Conservation (phyloP, 2,888 invertebrate species). For the Euplexia lucipara region DNA sequence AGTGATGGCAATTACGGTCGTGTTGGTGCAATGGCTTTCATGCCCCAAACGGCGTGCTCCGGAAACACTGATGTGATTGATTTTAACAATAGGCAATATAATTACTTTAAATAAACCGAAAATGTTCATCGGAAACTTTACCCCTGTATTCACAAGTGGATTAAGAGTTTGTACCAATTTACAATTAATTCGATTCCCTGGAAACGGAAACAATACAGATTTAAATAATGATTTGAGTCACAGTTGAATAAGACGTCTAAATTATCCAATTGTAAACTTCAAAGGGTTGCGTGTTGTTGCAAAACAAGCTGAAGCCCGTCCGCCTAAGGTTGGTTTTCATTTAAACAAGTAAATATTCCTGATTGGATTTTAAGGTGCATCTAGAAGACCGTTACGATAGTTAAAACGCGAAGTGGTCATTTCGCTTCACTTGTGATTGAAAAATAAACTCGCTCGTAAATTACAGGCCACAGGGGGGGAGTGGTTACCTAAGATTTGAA, state of each 20-base stretch:
- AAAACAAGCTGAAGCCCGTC: slow-evolving; percentile 43
- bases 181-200: slow-evolving; percentile 49
- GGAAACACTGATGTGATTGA: slow-evolving; percentile 57
- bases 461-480: slow-evolving; percentile 25
- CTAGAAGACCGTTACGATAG: slow-evolving; percentile 55
- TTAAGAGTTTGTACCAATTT: slow-evolving; percentile 55
- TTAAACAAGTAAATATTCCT: slow-evolving; percentile 9
- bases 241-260: slow-evolving; percentile 60
- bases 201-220: slow-evolving; percentile 61
- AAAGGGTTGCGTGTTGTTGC: slow-evolving; percentile 34
- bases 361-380: slow-evolving; percentile 54
- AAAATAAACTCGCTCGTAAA: slow-evolving; percentile 53
- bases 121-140: slow-evolving; percentile 33
- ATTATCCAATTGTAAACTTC: slow-evolving; percentile 60
- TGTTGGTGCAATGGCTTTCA: slow-evolving; percentile 67
- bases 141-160: slow-evolving; percentile 32
- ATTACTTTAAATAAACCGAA: slow-evolving; percentile 52
- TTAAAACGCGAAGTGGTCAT: slow-evolving; percentile 64
- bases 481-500: slow-evolving; percentile 40
- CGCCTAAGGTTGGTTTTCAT: slow-evolving; percentile 50
- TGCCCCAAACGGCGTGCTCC: slow-evolving; percentile 33
- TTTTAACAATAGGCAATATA: slow-evolving; percentile 61
- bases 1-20: slow-evolving; percentile 73
- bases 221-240: slow-evolving; percentile 61
- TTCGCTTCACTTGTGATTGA: slow-evolving; percentile 54